Conservation (phyloP, 2,797 vertebrate species). For the Hypotaenidia okinawae region DNA sequence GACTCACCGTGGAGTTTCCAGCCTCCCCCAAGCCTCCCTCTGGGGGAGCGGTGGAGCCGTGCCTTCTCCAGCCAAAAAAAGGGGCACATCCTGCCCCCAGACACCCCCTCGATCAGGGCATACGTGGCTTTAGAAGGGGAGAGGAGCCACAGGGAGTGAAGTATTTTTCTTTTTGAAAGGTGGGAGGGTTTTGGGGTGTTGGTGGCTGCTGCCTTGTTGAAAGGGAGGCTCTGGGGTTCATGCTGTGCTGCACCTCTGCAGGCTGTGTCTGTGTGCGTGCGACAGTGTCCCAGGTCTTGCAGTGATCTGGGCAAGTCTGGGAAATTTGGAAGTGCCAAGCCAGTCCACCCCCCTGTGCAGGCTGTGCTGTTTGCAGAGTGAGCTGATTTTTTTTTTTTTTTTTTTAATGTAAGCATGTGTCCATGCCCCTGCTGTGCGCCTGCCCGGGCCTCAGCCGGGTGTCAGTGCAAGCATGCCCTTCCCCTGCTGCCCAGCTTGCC, state of each 20-base stretch:
- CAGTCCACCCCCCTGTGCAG: fast-evolving
- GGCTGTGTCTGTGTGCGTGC: fast-evolving
- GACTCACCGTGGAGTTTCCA: conserved; percentile 56
- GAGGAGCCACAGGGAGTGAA: neutral
- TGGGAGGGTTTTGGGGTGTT: neutral
- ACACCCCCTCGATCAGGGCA: neutral
- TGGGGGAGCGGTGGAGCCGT: neutral
- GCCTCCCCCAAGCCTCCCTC: conserved; percentile 39
- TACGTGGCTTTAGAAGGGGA: neutral
- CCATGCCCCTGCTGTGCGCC: fast-evolving
- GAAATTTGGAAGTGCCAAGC: neutral
- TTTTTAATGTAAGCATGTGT: neutral
- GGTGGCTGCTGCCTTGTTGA: neutral
- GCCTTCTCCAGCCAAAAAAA: neutral
- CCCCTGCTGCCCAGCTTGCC: neutral
- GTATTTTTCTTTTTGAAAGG: neutral
- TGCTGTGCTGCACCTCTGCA: neutral
- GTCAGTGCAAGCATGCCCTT: neutral
- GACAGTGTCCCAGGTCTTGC: fast-evolving
- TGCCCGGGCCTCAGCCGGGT: fast-evolving
- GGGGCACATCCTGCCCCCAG: neutral
- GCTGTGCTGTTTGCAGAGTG: neutral
- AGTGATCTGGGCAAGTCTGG: neutral
- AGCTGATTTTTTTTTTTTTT: conserved; percentile 5
- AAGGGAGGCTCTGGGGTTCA: neutral